phyloP scores from a whole-genome alignment of 2,797 vertebrate genomes.

The Lemur catta region DNA sequence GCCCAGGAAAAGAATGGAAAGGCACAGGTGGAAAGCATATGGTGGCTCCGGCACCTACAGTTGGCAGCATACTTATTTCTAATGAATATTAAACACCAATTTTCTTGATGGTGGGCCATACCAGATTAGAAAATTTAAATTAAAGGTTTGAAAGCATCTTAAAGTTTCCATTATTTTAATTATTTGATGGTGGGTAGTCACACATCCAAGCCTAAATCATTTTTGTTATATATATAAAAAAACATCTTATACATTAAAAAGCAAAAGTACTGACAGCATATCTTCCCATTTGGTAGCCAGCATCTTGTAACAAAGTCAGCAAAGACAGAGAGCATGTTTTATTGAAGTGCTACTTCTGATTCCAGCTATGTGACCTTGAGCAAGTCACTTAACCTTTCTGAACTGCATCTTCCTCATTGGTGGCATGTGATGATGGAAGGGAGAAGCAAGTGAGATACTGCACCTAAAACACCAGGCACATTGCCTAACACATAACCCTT shows the following conservation, averaged over 20 bases:
- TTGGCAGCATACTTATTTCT: not conserved
- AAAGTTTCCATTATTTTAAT: not conserved
- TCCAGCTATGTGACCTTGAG: not conserved
- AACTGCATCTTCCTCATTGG: not conserved
- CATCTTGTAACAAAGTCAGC: not conserved
- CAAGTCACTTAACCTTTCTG: not conserved
- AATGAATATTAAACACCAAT: not conserved
- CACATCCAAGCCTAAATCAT: not conserved
- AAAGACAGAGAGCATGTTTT: not conserved
- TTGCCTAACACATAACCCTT: not conserved
- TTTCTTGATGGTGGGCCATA: not conserved
- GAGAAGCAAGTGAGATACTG: not conserved
- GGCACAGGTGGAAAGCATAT: not conserved
- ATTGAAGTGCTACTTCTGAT: not conserved
- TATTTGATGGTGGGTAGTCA: not conserved
- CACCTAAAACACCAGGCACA: not conserved
- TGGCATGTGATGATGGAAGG: not conserved
- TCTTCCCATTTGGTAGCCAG: not conserved
- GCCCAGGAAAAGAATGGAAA: not conserved
- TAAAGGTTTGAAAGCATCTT: not conserved
- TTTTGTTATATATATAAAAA: not conserved
- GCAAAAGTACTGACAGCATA: not conserved
- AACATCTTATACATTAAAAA: not conserved
- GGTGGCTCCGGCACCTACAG: not conserved
- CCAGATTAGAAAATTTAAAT: not conserved